Percentiles rank a stretch among this genome's conserved stretches.
Evolutionary conservation across 2,113 vertebrate species (phyloP).

Genomic region (Nibea coibor): DNA sequence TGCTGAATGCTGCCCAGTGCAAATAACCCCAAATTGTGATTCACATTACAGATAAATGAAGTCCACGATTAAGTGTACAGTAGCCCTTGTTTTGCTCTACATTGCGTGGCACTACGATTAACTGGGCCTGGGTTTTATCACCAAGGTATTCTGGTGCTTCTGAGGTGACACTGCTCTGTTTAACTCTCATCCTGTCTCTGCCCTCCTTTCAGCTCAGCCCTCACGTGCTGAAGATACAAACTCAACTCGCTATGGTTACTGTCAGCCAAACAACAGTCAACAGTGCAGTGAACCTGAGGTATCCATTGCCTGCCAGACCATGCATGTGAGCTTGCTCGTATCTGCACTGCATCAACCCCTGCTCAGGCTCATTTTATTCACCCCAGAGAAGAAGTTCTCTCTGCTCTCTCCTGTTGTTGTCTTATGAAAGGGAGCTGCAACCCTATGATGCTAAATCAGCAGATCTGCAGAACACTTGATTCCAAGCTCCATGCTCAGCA

Average conservation of each 20-base stretch:
- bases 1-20: not conserved
- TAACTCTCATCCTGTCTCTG: constrained; percentile 47
- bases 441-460: constrained; percentile 62
- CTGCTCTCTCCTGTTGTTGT: constrained; percentile 52
- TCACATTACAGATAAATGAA: constrained; percentile 25
- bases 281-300: constrained; percentile 39
- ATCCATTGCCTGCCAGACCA: constrained; percentile 45
- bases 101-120: constrained; percentile 37
- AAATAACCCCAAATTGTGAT: constrained; percentile 14
- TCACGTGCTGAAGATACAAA: constrained; percentile 69
- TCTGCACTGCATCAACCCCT: constrained; percentile 70
- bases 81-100: constrained; percentile 37
- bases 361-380: constrained; percentile 34
- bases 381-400: constrained; percentile 38
- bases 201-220: constrained; percentile 48
- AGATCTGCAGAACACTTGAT: constrained; percentile 61
- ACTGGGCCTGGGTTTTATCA: constrained; percentile 56
- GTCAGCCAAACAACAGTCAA: constrained; percentile 78
- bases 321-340: constrained; percentile 38
- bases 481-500: constrained; percentile 51
- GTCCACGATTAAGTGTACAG: not conserved
- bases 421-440: constrained; percentile 63
- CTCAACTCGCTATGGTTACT: constrained; percentile 74
- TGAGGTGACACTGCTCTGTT: constrained; percentile 55
- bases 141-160: constrained; percentile 55